Evolutionary conservation across 2,113 vertebrate species (phyloP).

Genomic region (Platichthys flesus): DNA sequence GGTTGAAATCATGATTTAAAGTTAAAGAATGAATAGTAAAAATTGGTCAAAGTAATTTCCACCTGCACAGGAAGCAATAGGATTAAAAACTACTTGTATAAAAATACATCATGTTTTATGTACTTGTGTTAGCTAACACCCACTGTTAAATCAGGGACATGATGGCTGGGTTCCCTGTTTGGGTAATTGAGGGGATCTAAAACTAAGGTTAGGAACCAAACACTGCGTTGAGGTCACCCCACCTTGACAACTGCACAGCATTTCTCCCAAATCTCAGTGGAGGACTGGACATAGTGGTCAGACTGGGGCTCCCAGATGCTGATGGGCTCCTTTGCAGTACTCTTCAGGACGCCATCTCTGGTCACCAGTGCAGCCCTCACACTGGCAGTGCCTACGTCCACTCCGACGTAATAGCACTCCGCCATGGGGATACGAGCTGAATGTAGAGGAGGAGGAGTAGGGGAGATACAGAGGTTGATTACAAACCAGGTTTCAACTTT

Average conservation of each 20-base stretch:
- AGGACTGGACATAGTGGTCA: constrained; percentile 93
- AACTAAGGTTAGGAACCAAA: neutral
- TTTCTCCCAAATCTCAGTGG: constrained; percentile 91
- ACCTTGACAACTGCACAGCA: constrained; percentile 92
- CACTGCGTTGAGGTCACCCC: constrained; percentile 14
- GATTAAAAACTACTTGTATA: too few relatives aligned
- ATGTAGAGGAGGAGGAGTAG: neutral
- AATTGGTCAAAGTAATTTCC: too few relatives aligned
- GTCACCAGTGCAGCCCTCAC: constrained; percentile 92
- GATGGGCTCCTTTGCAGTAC: constrained; percentile 86
- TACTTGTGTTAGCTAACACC: too few relatives aligned
- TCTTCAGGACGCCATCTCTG: constrained; percentile 77
- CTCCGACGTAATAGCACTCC: constrained; percentile 86
- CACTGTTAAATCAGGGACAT: too few relatives aligned
- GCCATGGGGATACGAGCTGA: constrained; percentile 49
- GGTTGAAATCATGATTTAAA: too few relatives aligned
- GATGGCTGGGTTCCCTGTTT: too few relatives aligned
- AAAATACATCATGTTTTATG: too few relatives aligned
- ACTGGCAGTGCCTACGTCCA: constrained; percentile 93
- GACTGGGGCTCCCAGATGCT: constrained; percentile 87
- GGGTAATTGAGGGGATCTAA: neutral
- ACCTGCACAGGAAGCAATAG: too few relatives aligned
- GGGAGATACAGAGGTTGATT: neutral
- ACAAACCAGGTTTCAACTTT: constrained; percentile 27
- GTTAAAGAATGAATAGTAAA: too few relatives aligned